Conservation (phyloP, 2,113 vertebrate genomes). For the Globicephala melas region DNA sequence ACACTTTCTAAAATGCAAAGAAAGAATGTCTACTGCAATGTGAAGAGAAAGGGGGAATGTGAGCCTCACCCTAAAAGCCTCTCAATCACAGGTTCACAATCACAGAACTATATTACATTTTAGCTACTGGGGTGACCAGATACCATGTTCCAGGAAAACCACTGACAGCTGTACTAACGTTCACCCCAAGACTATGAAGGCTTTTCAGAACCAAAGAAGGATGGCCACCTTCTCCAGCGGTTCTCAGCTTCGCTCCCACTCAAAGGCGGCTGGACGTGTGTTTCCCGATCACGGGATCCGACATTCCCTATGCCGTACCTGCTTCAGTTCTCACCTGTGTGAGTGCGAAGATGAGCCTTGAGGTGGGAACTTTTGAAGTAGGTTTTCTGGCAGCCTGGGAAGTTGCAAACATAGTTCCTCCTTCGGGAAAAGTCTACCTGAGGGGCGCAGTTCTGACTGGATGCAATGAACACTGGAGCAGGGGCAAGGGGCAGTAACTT, state of each 20-base stretch:
- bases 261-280: rapidly evolving
- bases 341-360: constrained; percentile 97
- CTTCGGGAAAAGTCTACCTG: constrained; percentile 94
- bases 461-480: constrained; percentile 90
- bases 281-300: rapidly evolving
- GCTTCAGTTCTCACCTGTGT: constrained; percentile 88
- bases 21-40: too few relatives aligned
- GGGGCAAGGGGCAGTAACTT: constrained; percentile 95
- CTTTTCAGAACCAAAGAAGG: background rate
- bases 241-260: background rate
- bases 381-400: constrained; percentile 95
- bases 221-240: background rate
- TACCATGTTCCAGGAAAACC: background rate
- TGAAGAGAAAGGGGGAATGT: rapidly evolving
- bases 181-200: background rate
- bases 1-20: background rate
- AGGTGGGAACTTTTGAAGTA: constrained; percentile 99
- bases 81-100: background rate
- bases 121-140: too few relatives aligned
- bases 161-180: rapidly evolving
- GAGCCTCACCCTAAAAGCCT: too few relatives aligned
- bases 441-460: constrained; percentile 83
- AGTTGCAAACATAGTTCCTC: constrained; percentile 94
- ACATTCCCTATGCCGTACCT: rapidly evolving
- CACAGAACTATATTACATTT: rapidly evolving